Evolutionary conservation across 2,113 vertebrate genomes (phyloP).

Genomic region (Pardalotus punctatus): DNA sequence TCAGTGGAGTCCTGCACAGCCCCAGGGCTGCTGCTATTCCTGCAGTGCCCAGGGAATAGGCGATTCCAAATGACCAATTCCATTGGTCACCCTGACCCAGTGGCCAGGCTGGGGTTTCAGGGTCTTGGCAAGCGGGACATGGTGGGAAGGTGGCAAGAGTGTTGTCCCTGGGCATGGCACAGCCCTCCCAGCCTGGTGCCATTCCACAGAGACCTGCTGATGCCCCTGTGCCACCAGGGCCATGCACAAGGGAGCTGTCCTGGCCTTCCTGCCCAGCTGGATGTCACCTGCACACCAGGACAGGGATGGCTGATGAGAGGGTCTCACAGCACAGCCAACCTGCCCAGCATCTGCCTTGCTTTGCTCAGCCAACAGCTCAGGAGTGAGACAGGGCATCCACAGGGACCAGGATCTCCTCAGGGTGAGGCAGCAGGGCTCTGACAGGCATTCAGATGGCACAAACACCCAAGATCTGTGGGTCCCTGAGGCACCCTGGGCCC

Average conservation of each 20-base stretch:
- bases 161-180: neutral
- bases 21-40: neutral
- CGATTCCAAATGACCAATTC: neutral
- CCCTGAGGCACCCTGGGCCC: neutral
- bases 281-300: neutral
- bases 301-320: neutral
- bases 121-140: accelerated
- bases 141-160: accelerated
- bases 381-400: neutral
- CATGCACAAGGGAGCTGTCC: accelerated
- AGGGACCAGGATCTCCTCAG: neutral
- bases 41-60: neutral
- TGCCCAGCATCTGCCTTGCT: neutral
- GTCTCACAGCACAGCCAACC: neutral
- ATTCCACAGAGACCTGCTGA: neutral
- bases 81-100: neutral
- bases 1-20: neutral
- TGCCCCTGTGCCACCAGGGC: neutral
- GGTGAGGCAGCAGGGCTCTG: neutral
- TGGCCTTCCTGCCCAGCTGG: accelerated
- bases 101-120: neutral
- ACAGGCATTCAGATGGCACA: neutral
- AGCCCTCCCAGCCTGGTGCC: neutral
- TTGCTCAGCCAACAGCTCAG: neutral
- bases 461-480: neutral